phyloP scores from a whole-genome alignment of 2,888 invertebrate species.

The Amphipoea oculea region DNA sequence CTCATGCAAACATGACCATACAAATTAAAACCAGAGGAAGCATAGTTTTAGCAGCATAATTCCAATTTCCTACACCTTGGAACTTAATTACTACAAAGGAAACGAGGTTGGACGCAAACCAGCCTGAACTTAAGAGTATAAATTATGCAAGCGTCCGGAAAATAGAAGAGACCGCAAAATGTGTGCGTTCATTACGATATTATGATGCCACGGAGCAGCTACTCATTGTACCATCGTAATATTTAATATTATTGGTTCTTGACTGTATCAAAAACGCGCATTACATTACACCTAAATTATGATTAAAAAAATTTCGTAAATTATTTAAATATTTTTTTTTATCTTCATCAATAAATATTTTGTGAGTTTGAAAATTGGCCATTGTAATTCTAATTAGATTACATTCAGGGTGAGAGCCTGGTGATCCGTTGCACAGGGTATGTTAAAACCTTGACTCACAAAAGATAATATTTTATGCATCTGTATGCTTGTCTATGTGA shows the following conservation, averaged over 20 bases:
- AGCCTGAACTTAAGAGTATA: background rate
- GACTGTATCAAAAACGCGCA: background rate
- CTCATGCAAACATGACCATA: background rate
- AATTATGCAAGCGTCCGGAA: background rate
- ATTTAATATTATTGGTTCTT: background rate
- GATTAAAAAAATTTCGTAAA: background rate
- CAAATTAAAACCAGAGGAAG: constrained; percentile 14
- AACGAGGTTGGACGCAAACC: constrained; percentile 40
- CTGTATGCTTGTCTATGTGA: too few relatives aligned
- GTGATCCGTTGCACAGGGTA: too few relatives aligned
- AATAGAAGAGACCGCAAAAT: background rate
- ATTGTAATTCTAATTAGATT: too few relatives aligned
- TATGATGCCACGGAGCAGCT: background rate
- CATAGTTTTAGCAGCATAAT: constrained; percentile 24
- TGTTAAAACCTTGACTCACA: too few relatives aligned
- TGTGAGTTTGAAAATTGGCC: background rate
- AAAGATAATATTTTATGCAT: too few relatives aligned
- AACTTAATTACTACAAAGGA: constrained; percentile 41
- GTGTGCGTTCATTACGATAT: background rate
- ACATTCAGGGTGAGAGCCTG: too few relatives aligned
- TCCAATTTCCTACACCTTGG: constrained; percentile 35
- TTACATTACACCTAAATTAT: background rate
- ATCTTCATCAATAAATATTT: background rate
- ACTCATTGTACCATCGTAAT: too few relatives aligned
- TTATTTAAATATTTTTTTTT: background rate